These are phyloP conservation scores for Phylloscopus whistleri DNA, from an alignment of 2,113 vertebrate genomes.

Conservation along the genomic window DNA sequence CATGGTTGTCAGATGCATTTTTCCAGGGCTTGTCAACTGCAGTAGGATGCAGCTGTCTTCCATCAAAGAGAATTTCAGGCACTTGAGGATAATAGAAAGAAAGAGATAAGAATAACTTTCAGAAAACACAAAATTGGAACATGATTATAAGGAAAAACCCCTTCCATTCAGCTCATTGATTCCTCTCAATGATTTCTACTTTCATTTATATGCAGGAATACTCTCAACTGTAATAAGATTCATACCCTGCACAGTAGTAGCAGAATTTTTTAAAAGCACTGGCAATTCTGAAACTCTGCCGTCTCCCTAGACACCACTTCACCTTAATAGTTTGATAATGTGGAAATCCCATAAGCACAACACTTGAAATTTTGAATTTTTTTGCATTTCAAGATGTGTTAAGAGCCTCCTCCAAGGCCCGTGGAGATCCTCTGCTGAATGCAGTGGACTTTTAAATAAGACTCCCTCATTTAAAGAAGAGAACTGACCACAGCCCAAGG, in stretches of 20 bases:
- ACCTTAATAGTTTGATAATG: conserved; percentile 27
- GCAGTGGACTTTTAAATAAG: neutral
- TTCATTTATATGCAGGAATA: conserved; percentile 28
- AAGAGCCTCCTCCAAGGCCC: neutral
- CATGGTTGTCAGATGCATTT: conserved; percentile 1
- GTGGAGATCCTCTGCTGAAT: neutral
- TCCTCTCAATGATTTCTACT: conserved; percentile 11
- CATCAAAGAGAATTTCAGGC: conserved; percentile 38
- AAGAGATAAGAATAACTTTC: conserved; percentile 32
- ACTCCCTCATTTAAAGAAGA: neutral
- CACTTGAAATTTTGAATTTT: neutral
- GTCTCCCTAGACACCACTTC: conserved; percentile 1
- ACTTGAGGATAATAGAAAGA: conserved; percentile 2
- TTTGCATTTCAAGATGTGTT: neutral
- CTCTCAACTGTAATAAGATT: neutral
- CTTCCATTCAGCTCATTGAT: conserved; percentile 24
- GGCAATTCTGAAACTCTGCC: neutral
- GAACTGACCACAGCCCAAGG: neutral
- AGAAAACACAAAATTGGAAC: conserved; percentile 24
- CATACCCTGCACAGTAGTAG: neutral
- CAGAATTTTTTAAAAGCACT: conserved; percentile 31
- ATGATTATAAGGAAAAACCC: neutral
- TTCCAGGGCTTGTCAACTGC: neutral
- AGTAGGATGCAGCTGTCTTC: conserved; percentile 15
- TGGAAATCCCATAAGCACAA: neutral